Evolutionary conservation across 2,113 vertebrate species (phyloP), one percentile per base, ranked within the genome.

Genomic region (Mystacornis crossleyi): DNA sequence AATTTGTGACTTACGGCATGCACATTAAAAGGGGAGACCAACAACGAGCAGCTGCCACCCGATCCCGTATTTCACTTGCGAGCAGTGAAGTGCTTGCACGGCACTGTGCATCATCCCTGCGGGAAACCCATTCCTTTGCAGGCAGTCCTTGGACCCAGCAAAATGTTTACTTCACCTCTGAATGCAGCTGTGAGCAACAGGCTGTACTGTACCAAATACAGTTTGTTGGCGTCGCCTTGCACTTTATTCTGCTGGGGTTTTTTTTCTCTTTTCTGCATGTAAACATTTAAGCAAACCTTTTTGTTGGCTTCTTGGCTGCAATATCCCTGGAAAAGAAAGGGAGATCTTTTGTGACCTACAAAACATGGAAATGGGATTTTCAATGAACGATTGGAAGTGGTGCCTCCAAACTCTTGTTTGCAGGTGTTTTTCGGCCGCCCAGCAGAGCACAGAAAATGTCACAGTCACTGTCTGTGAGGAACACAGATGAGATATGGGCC

Each of bases 371-470:
- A 48, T 36, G 29, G 18, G 28, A 75, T 8, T 83, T 88, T 69
- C 10, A 23, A 2, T 28, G 24, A 50, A 16, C 0, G 0, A 4
- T 19, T 82, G 29, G 53, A 80, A 83, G 45, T 3, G 11, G 10
- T 34, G 18, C 13, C n/a, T 73, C 40, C 36, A 58, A 78, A 94
- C 43, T 45, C 10, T 70, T 57, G 31, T 50, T 77, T 60, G 20
- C 40, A 60, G 53, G 40, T 78, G 25, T 14, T 91, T 67, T 83
- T 74, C 21, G 31, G 69, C 20, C 20, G 13, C 38, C 4, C 48
- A 79, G 33, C 55, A 74, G 21, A 83, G 47, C 38, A 65, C 47
- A 66, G 65, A 71, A 89, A 92, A 81, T 62, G 69, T 38, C 47
- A 65, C 3, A 0, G 20, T 50, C 25, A 6, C 12, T 29, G n/a